Conservation (phyloP, 2,797 vertebrate species). For the Lithobates pipiens region DNA sequence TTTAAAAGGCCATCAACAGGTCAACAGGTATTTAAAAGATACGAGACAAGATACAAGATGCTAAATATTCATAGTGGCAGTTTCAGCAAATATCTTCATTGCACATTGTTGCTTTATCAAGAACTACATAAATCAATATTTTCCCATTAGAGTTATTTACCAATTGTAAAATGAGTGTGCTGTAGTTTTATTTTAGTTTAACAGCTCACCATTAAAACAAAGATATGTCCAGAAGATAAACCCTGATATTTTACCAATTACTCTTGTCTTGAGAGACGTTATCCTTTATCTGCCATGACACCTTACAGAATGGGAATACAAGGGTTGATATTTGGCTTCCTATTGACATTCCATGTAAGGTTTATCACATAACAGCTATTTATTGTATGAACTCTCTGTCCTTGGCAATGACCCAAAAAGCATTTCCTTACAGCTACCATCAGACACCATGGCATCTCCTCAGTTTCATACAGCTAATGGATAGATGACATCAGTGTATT, state of each 20-base stretch:
- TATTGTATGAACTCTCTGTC: constrained; percentile 10
- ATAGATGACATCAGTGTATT: neutral
- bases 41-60: too few relatives aligned
- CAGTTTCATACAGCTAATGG: constrained; percentile 10
- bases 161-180: too few relatives aligned
- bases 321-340: neutral
- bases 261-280: neutral
- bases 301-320: neutral
- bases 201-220: neutral
- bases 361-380: constrained; percentile 15
- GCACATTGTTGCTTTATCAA: too few relatives aligned
- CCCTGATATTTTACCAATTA: neutral
- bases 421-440: neutral
- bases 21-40: too few relatives aligned
- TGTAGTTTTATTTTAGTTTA: too few relatives aligned
- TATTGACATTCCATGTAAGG: neutral
- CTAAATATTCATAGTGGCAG: too few relatives aligned
- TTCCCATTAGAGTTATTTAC: too few relatives aligned
- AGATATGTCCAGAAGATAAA: neutral
- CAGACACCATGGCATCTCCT: neutral
- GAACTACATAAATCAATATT: too few relatives aligned
- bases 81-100: too few relatives aligned
- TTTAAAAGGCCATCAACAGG: too few relatives aligned
- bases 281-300: neutral
- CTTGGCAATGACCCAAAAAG: neutral